These are phyloP conservation scores for Mimachlamys varia DNA, from an alignment of 2,888 invertebrate genomes.

Conservation along the genomic window DNA sequence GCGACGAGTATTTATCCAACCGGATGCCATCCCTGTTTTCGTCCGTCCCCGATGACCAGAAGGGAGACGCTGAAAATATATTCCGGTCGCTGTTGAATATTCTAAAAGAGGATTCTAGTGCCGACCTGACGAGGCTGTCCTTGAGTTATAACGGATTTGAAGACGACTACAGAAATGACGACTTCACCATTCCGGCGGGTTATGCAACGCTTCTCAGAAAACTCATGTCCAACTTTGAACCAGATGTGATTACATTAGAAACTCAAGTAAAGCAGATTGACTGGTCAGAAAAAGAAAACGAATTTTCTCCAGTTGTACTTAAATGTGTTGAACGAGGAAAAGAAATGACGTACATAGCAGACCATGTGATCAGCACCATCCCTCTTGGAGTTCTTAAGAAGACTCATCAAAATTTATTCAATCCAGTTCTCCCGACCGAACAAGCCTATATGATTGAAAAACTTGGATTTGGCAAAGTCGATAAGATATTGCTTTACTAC, in stretches of 20 bases:
- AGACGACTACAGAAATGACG: not conserved
- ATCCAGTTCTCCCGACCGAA: not conserved
- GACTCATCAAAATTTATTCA: not conserved
- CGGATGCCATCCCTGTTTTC: not conserved
- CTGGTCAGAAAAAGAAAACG: conserved; percentile 1
- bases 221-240: not conserved
- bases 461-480: not conserved
- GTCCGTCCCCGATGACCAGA: not conserved
- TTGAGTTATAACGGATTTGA: not conserved
- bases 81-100: not conserved
- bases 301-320: not conserved
- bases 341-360: not conserved
- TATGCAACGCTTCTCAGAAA: not conserved
- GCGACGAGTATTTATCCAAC: not conserved
- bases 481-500: not conserved
- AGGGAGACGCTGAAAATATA: not conserved
- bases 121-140: not conserved
- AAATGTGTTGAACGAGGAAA: not conserved
- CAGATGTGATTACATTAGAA: not conserved
- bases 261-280: not conserved
- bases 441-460: not conserved
- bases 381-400: not conserved
- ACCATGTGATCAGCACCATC: not conserved
- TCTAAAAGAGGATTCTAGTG: not conserved
- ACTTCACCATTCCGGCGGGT: not conserved